Conservation (phyloP, 2,888 invertebrate genomes). For the Linnaemya vulpina region DNA sequence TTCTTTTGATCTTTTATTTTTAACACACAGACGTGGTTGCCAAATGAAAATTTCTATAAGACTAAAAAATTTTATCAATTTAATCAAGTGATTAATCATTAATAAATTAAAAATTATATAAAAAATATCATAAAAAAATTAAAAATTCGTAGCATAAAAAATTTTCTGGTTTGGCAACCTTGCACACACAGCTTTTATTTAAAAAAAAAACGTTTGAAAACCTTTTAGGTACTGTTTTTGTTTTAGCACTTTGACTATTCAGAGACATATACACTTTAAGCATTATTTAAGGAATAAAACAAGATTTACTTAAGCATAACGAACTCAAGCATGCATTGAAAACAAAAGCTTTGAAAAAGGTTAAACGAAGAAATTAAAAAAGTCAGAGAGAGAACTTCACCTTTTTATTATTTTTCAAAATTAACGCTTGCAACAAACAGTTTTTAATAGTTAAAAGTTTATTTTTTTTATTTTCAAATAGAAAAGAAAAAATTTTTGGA, state of each 20-base stretch:
- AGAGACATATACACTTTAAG: constrained; percentile 55
- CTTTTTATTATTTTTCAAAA: constrained; percentile 76
- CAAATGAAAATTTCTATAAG: background rate
- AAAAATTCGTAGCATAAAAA: background rate
- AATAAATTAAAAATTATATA: background rate
- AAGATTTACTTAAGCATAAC: constrained; percentile 57
- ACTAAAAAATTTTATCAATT: background rate
- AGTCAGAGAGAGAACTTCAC: constrained; percentile 82
- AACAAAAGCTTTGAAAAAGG: constrained; percentile 41
- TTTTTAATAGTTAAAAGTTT: constrained; percentile 72
- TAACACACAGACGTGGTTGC: constrained; percentile 13
- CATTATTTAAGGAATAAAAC: constrained; percentile 29
- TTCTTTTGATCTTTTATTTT: constrained; percentile 5
- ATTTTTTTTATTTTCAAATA: constrained; percentile 24
- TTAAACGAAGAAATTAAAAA: constrained; percentile 70
- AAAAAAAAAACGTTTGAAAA: constrained; percentile 4
- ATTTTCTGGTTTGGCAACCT: background rate
- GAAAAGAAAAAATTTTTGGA: constrained; percentile 37
- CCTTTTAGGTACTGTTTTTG: constrained; percentile 19
- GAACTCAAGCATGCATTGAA: constrained; percentile 64
- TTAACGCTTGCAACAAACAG: constrained; percentile 56
- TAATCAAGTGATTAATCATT: no score
- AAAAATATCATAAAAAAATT: background rate
- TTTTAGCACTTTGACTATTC: constrained; percentile 18
- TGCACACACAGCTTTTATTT: constrained; percentile 26